phyloP scores from a whole-genome alignment of 2,113 vertebrate species.

The Eira barbara region DNA sequence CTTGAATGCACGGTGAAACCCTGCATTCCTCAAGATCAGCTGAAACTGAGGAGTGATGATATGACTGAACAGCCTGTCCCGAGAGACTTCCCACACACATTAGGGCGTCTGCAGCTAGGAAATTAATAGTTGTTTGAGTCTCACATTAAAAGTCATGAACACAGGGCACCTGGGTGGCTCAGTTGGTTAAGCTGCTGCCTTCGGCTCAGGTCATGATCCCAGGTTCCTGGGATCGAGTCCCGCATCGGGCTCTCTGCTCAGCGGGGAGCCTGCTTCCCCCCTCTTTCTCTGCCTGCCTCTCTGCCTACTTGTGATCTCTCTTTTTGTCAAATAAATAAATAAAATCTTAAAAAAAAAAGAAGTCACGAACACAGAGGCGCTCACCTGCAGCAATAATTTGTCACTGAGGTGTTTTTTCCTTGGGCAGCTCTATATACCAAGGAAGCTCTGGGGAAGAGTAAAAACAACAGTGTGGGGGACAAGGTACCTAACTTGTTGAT shows the following conservation, averaged over 20 bases:
- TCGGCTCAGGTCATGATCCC: no score
- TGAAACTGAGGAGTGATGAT: neutral
- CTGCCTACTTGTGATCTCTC: no score
- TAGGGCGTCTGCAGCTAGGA: neutral
- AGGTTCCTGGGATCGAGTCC: no score
- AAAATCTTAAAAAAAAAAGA: neutral
- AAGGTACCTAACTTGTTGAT: neutral
- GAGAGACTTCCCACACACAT: neutral
- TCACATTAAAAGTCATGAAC: no score
- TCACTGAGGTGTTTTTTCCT: neutral
- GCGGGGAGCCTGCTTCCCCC: no score
- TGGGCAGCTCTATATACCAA: neutral
- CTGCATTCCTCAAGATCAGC: neutral
- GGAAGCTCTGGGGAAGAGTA: neutral
- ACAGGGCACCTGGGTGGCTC: neutral
- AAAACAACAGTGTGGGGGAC: rapidly evolving
- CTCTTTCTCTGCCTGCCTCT: no score
- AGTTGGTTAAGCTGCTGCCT: no score
- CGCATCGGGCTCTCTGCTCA: no score
- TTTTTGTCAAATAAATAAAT: no score
- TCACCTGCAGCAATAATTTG: neutral
- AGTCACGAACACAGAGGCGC: neutral
- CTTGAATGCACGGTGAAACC: neutral
- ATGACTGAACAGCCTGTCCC: neutral
- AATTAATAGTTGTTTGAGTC: neutral